A percentile compares a stretch with the other conserved stretches of the same genome.
phyloP scores from a whole-genome alignment of 2,797 vertebrate species.

The Pseudochirops corinnae region DNA sequence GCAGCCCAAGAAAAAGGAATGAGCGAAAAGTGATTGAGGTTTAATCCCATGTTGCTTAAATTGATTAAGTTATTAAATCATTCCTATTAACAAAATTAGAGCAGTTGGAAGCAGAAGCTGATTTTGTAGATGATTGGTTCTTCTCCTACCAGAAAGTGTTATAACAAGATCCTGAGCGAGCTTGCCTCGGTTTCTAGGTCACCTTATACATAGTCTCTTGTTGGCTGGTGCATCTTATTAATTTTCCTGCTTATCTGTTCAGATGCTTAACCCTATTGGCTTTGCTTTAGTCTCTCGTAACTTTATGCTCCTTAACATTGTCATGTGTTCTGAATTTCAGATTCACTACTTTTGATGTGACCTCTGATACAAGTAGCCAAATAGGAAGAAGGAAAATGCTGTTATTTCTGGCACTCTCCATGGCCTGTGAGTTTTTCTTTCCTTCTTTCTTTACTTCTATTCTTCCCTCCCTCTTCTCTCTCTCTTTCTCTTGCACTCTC shows the following conservation, averaged over 20 bases:
- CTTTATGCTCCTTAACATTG: neutral
- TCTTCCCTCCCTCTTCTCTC: neutral
- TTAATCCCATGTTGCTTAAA: neutral
- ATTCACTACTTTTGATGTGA: neutral
- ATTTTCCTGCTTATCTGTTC: neutral
- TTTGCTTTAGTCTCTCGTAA: neutral
- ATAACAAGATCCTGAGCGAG: neutral
- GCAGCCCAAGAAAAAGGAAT: neutral
- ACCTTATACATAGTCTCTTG: neutral
- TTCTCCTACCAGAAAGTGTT: neutral
- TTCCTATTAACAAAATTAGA: neutral
- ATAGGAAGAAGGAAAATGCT: neutral
- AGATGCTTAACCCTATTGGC: neutral
- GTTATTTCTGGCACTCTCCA: neutral
- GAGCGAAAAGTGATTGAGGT: neutral
- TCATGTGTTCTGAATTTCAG: neutral
- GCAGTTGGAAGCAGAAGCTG: neutral
- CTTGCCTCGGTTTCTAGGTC: neutral
- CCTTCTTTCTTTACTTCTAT: neutral
- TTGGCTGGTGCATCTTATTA: neutral
- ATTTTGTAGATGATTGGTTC: neutral
- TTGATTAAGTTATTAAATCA: neutral
- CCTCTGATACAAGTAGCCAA: neutral
- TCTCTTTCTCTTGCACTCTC: no score
- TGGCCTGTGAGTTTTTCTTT: neutral